These are phyloP conservation scores for Chironomus striatipennis DNA, from an alignment of 1,140 invertebrate genomes.

Conservation along the genomic window DNA sequence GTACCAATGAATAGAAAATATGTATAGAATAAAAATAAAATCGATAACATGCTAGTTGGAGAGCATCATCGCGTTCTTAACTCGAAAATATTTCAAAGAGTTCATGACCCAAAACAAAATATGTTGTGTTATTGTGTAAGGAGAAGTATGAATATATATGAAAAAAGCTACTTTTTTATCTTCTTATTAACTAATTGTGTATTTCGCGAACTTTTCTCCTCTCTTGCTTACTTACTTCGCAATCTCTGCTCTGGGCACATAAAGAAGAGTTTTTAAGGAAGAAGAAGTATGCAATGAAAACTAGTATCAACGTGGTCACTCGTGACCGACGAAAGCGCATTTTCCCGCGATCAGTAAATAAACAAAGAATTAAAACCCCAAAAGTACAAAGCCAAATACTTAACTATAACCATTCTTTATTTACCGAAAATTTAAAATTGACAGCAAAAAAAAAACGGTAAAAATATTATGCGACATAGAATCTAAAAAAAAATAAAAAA, in stretches of 20 bases:
- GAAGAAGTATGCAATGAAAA: too few relatives aligned
- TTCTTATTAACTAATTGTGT: slow-evolving; percentile 17
- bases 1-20: background rate
- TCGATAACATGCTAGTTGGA: background rate
- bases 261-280: too few relatives aligned
- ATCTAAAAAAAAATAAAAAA: too few relatives aligned
- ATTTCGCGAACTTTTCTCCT: background rate
- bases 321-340: too few relatives aligned
- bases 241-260: background rate
- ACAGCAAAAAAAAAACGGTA: too few relatives aligned
- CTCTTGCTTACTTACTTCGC: background rate
- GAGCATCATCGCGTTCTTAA: background rate
- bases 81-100: background rate
- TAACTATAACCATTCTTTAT: too few relatives aligned
- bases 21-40: background rate
- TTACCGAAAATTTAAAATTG: too few relatives aligned
- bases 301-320: too few relatives aligned
- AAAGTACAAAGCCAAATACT: too few relatives aligned
- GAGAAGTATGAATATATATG: background rate
- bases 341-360: too few relatives aligned
- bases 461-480: too few relatives aligned
- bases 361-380: too few relatives aligned
- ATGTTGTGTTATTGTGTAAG: background rate
- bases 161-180: slow-evolving; percentile 20
- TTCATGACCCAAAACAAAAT: slow-evolving; percentile 22